Evolutionary conservation across 2,888 invertebrate species (phyloP).

Genomic region (Spilosoma lubricipeda): DNA sequence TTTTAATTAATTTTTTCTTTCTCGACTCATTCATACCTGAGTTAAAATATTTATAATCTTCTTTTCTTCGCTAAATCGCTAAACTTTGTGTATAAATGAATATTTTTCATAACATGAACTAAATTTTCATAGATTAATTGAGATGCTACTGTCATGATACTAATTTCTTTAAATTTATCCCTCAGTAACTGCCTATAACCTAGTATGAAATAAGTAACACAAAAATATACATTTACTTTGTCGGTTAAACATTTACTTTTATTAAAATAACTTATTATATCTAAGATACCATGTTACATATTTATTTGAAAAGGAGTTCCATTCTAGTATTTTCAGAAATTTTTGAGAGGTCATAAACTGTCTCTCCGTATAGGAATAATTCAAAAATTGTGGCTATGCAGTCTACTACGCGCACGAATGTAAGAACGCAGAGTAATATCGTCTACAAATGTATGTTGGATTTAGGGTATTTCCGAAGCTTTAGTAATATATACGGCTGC

Average conservation of each 20-base stretch:
- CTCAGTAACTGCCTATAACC: too few species aligned
- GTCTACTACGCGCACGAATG: constrained; percentile 69
- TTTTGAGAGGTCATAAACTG: constrained; percentile 76
- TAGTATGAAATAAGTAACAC: background rate
- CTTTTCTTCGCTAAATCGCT: too few species aligned
- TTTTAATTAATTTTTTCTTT: too few species aligned
- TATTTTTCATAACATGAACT: too few species aligned
- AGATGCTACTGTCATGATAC: too few species aligned
- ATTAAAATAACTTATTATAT: background rate
- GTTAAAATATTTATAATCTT: too few species aligned
- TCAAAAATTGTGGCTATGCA: constrained; percentile 81
- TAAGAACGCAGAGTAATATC: constrained; percentile 72
- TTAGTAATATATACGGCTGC: constrained; percentile 65
- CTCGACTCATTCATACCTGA: background rate
- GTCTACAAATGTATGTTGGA: constrained; percentile 71
- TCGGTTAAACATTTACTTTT: background rate
- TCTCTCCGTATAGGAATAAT: constrained; percentile 75
- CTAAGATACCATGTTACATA: background rate
- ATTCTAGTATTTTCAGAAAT: constrained; percentile 69
- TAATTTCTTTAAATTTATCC: too few species aligned
- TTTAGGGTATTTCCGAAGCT: constrained; percentile 74
- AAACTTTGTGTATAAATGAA: too few species aligned
- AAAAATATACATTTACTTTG: background rate
- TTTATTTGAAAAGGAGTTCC: constrained; percentile 19
- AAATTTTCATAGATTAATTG: too few species aligned